Base-by-base conservation (phyloP, 2,797 vertebrate species). In the Eptatretus atami region DNA sequence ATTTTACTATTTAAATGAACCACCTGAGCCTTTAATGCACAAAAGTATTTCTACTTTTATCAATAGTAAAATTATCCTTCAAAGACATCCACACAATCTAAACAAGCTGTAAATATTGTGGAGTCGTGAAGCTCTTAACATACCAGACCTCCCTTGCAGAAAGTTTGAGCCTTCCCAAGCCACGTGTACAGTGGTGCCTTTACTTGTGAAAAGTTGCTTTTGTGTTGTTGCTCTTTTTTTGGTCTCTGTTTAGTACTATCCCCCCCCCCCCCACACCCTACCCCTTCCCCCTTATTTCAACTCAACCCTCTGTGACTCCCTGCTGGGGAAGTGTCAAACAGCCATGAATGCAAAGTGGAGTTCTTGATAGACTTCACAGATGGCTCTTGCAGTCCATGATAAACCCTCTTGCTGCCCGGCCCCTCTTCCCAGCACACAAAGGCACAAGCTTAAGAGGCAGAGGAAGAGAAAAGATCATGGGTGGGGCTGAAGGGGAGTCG, bases 1-100 rank as follows among this genome's bases (percentile, higher is more conserved):
- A 71, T 73, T 75, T 73, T 70, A 73, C 75, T 75, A 77, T 72
- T 76, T 78, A 79, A 65, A 65, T 65, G 19, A 19, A 19, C 19
- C 19, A 19, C 19, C 19, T 19, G 19, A 19, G 19, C 19, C 19
- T 19, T 19, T 19, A 65, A 65, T 60, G 63, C 55, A 15, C 31
- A 15, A n/a, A 19, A 53, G 65, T 4, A 61, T 61, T 65, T 65
- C 57, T 54, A 65, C 53, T 65, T 61, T 61, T 61, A 61, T 11
- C n/a, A 12, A 61, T 11, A 12, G 57, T 15, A 25, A 61, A n/a
- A 25, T 9, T 61, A 10, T 61, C n/a, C n/a, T 15, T 15, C n/a
- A 61, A 15, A 61, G n/a, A 15, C 10, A 61, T 15, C n/a, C n/a
- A 61, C 31, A 44, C 31, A 44, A 44, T 44, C 31, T 2, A 44